Evolutionary conservation across 2,888 invertebrate species (phyloP), one percentile per base, ranked within the genome.

Genomic region (Ypsolopha scabrella): DNA sequence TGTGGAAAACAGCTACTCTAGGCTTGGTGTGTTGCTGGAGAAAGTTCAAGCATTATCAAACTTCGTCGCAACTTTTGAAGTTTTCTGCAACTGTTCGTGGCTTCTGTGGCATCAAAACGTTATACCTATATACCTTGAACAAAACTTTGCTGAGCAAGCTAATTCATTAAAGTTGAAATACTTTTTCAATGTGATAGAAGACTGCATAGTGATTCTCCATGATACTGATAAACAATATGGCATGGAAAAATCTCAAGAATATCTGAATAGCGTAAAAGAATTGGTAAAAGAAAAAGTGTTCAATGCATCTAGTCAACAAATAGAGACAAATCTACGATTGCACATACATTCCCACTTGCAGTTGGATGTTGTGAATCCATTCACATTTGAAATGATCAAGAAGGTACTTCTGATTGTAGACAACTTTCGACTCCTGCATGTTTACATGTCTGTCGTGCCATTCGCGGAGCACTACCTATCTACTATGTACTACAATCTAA

Each of bases 401-500:
- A 88, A 91, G 53, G 79, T 88, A 57, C 77, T 93, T 53, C 80
- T 94, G 9, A 79, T 87, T 52, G 69, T 90, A 9, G 80, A 89
- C 53, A 88, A 90, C 4, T 77, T 88, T 61, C 87, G 86, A 60
- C 69, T 89, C 37, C 80, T 85, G 57, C 87, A 88, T 49, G 70
- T 87, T 36, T 90, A 89, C 63, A 85, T 92, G 66, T 89, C 90
- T 57, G 78, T 93, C 14, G 89, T 90, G 75, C 89, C 92, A 81
- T 77, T 69, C 50, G 91, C 97, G 7, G 98, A 98, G 72, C 92
- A 95, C 68, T 98, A 98, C 78, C 88, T 99, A 58, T 96, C 97
- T 64, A 92, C 91, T 58, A 97, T 95, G 70, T 99, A 98, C 80
- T 99, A 99, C 79, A 98, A 99, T 85, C 87, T 99, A 63, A 98